Base-by-base conservation (phyloP, 2,797 vertebrate species). In the Helicolenus hilgendorfi region DNA sequence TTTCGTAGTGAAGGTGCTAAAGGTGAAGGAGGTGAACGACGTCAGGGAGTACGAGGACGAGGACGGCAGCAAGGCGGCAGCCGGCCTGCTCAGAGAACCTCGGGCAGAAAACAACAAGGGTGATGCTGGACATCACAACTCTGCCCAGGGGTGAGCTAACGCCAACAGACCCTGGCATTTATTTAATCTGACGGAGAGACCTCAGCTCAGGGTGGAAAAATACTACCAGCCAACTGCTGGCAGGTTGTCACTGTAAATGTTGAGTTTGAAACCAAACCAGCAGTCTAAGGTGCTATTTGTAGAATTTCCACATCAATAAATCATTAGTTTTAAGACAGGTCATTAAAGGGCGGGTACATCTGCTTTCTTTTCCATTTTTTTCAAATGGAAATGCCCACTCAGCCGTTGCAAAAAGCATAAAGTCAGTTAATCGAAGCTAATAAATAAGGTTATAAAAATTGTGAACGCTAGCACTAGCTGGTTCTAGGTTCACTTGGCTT, bases 1-100 rank as follows among this genome's bases (percentile, higher is more conserved):
- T 41, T 99, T 99, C 8, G 98, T 98, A 31, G 97, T 97, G 92
- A 99, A 98, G 95, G 97, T 99, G 94, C 88, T 99, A 77, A 98
- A 99, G 95, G 72, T 99, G 93, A 97, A 94, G 0, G 99, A 98
- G 91, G 97, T 99, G 90, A 99, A 98, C 0, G 99, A 99, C 0
- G 97, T 99, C 33, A 95, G 99, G 0, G 99, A 99, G 77, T 99
- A 99, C 0, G 98, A 99, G 10, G 85, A 97, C 0, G 97, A 97
- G n/a, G 97, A 98, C 11, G 88, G 86, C 89, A n/a, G 31, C 49
- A 91, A 64, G 92, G 85, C 92, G 20, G 79, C 85, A 63, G 24
- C 72, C 33, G 53, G 92, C 20, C 4, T 79, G 83, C 94, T 83
- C 68, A 71, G 1, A 75, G 26, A 65, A 4, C 70, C 81, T 29